Evolutionary conservation across 2,888 invertebrate species (phyloP), one percentile per base, ranked within the genome.

Genomic region (Tetragonisca angustula): DNA sequence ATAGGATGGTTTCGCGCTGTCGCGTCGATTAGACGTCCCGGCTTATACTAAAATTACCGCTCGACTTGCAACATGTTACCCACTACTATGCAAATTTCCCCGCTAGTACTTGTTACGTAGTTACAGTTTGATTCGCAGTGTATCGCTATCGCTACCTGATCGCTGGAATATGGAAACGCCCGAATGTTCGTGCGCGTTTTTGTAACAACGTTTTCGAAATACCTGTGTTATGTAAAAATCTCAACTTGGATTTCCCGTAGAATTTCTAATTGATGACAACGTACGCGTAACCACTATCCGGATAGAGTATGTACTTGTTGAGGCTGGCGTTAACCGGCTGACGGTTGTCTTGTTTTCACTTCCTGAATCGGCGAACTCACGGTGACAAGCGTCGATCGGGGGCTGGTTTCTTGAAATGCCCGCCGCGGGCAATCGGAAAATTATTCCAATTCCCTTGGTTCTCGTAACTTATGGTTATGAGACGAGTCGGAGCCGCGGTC

Each of bases 51-150:
- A 87, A 87, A 89, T 76, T 80, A 68, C 71, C 67, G 74, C 59
- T 43, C 76, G 69, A 52, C 81, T 77, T n/a, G 21, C 73, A 76
- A 49, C 76, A 59, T 76, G 24, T 50, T 67, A 32, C 49, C 56
- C 76, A 76, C 79, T 84, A 79, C 83, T 86, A 88, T 87, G 87
- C 85, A 87, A 87, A 87, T 87, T 87, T 68, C 62, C 43, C 78
- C 71, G 65, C 15, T 64, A 76, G 69, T 81, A 78, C 71, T 76
- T 71, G 43, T 59, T 54, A 56, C 56, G 17, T 64, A 49, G 49
- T 62, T 49, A 76, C 62, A 62, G 54, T 79, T 70, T 15, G 49
- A 64, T 49, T 43, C 43, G 9, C 43, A 1, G 9, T 43, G 43
- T 43, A 43, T 43, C 43, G 15, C 13, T 43, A 27, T 21, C n/a